Evolutionary conservation across 2,797 vertebrate genomes (phyloP).

Genomic region (Oceanodroma leucorhoa): DNA sequence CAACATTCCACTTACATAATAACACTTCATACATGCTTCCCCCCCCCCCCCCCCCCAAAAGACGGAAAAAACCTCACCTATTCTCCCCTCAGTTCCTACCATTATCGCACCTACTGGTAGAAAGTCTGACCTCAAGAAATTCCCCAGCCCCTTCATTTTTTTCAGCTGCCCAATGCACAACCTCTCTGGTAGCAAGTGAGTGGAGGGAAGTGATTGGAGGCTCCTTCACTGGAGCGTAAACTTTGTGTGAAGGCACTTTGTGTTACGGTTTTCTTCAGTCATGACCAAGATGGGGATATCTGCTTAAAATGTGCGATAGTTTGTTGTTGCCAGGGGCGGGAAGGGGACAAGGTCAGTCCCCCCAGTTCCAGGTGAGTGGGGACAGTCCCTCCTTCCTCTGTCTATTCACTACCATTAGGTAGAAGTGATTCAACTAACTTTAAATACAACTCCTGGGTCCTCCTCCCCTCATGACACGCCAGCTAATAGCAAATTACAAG

Average conservation of each 20-base stretch:
- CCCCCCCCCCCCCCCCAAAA: not conserved
- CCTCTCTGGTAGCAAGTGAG: not conserved
- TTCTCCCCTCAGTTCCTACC: not conserved
- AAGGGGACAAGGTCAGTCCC: not conserved
- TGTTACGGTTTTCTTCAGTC: not conserved
- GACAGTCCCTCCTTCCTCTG: not conserved
- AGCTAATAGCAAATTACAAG: not conserved
- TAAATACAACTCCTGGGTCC: not conserved
- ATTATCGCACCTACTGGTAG: rapidly evolving
- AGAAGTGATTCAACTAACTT: not conserved
- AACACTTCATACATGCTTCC: not conserved
- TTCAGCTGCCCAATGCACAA: not conserved
- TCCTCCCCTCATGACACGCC: not conserved
- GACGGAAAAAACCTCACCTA: not conserved
- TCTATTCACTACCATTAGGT: not conserved
- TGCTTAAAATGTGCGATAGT: rapidly evolving
- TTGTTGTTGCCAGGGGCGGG: not conserved
- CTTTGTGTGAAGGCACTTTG: not conserved
- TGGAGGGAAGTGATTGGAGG: not conserved
- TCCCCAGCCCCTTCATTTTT: not conserved
- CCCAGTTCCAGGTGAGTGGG: not conserved
- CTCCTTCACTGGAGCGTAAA: not conserved
- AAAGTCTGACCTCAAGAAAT: not conserved
- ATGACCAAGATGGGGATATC: too few relatives aligned
- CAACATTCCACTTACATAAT: not conserved